Conservation (phyloP, 2,888 invertebrate species). For the Deroplatys truncata region DNA sequence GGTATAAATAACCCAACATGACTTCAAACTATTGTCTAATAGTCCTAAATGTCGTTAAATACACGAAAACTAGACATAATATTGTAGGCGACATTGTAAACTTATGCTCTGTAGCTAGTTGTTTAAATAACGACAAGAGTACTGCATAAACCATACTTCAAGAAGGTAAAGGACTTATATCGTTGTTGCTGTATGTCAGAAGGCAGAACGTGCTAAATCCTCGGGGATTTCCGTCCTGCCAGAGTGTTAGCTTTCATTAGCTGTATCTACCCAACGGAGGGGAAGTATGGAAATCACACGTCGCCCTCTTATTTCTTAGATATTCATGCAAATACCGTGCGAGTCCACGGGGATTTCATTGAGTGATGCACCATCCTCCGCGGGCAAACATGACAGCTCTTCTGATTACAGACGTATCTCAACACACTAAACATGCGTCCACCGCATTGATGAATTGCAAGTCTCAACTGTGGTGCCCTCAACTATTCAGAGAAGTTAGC, state of each 20-base stretch:
- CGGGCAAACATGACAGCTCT: not conserved
- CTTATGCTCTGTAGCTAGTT: too few relatives aligned
- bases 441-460: too few relatives aligned
- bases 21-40: too few relatives aligned
- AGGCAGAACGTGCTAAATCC: not conserved
- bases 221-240: not conserved
- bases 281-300: not conserved
- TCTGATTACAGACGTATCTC: not conserved
- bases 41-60: too few relatives aligned
- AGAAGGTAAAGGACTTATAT: too few relatives aligned
- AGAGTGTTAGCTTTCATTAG: slow-evolving; percentile 16
- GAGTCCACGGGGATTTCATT: not conserved
- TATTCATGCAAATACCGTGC: not conserved
- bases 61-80: too few relatives aligned
- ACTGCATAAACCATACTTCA: too few relatives aligned
- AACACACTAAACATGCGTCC: not conserved
- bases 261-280: not conserved
- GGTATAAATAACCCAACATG: too few relatives aligned
- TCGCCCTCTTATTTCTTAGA: not conserved
- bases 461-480: too few relatives aligned
- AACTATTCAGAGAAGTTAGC: too few relatives aligned
- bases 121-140: too few relatives aligned
- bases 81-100: too few relatives aligned
- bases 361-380: not conserved
- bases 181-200: not conserved